Conservation (phyloP, 2,888 invertebrate species). For the Brachycybe producta region DNA sequence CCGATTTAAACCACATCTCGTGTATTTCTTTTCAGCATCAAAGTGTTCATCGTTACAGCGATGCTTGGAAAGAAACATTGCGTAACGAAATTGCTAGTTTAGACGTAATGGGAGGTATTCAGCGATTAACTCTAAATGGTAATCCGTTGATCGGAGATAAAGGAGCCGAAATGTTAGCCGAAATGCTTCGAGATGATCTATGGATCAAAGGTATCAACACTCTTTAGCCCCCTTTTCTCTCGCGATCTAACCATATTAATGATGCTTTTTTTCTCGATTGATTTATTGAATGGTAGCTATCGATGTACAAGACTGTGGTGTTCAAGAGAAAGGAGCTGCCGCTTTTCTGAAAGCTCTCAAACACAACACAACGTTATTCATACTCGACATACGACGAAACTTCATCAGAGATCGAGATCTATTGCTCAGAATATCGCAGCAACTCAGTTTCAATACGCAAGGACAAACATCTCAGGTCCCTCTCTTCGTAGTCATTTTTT, state of each 20-base stretch:
- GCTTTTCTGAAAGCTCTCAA: conserved; percentile 8
- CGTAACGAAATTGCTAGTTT: conserved; percentile 7
- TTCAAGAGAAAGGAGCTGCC: conserved; percentile 14
- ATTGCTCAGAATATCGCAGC: conserved; percentile 12
- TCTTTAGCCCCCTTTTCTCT: no score
- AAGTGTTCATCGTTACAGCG: conserved; percentile 2
- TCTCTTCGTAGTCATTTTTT: neutral
- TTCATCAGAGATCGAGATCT: conserved; percentile 1
- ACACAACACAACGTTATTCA: conserved; percentile 12
- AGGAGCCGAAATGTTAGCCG: conserved; percentile 13
- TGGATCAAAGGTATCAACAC: conserved; percentile 14
- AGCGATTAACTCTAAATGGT: conserved; percentile 11
- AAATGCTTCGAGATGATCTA: conserved; percentile 10
- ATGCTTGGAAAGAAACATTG: conserved; percentile 13
- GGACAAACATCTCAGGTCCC: conserved; percentile 12
- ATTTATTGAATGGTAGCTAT: conserved; percentile 5
- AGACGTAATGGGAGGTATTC: conserved; percentile 13
- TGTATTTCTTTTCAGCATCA: conserved; percentile 3
- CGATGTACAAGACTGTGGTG: conserved; percentile 13
- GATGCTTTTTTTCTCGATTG: neutral
- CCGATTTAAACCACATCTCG: neutral
- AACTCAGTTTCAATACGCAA: conserved; percentile 14
- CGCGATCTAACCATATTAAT: neutral
- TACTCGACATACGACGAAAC: conserved; percentile 13
- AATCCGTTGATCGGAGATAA: conserved; percentile 13